A percentile compares a stretch with the other conserved stretches of the same genome.
Conservation (phyloP, 2,888 invertebrate genomes). For the Lochmaea crataegi region DNA sequence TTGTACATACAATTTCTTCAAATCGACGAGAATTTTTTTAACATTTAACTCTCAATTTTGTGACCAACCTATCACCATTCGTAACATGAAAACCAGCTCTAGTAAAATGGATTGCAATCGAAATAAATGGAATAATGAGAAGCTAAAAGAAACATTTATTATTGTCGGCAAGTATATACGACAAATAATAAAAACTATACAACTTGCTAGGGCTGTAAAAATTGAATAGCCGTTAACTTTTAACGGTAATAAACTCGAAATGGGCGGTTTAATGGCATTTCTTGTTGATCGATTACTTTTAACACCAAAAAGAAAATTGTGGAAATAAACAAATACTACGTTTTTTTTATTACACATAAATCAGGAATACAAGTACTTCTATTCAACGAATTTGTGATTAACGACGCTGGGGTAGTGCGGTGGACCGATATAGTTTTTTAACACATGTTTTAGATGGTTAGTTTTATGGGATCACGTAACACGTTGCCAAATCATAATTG, state of each 20-base stretch:
- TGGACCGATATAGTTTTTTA: slow-evolving; percentile 15
- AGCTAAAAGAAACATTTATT: no score
- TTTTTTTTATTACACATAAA: slow-evolving; percentile 17
- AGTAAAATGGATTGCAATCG: no score
- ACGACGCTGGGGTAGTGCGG: not conserved
- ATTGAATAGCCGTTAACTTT: slow-evolving; percentile 2
- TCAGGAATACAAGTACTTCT: slow-evolving; percentile 11
- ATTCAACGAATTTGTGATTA: slow-evolving; percentile 11
- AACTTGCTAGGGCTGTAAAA: no score
- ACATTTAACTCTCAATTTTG: no score
- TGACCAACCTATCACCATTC: no score
- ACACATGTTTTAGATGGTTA: slow-evolving; percentile 11
- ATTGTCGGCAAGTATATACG: not conserved
- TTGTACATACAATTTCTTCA: no score
- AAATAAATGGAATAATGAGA: no score
- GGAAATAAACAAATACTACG: not conserved
- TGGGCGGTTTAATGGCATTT: not conserved
- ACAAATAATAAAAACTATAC: not conserved
- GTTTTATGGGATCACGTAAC: not conserved
- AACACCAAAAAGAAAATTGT: slow-evolving; percentile 11
- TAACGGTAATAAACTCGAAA: not conserved
- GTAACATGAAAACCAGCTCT: no score
- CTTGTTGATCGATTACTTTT: slow-evolving; percentile 1
- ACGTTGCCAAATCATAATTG: not conserved
- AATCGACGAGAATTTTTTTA: no score